Percentiles rank a stretch among this genome's conserved stretches.
Evolutionary conservation across 2,113 vertebrate genomes (phyloP).

Genomic region (Neodontobutis hainanensis): DNA sequence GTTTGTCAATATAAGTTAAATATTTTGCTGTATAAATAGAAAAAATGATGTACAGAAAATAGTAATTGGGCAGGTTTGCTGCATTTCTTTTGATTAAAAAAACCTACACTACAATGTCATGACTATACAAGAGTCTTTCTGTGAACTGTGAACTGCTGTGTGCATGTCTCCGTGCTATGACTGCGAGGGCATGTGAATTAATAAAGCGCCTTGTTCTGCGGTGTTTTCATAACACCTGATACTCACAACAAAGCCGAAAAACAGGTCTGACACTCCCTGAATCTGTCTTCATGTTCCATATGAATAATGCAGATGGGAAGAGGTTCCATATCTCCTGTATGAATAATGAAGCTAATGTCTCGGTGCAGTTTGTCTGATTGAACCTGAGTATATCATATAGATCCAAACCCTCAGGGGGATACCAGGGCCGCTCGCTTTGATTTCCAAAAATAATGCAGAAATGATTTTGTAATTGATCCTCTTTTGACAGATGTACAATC

Average conservation of each 20-base stretch:
- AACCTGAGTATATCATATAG: conserved; percentile 39
- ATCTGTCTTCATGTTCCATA: conserved; percentile 45
- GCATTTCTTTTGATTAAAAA: not conserved
- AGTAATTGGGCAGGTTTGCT: not conserved
- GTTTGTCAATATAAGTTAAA: no score
- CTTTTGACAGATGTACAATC: conserved; percentile 58
- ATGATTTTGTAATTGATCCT: conserved; percentile 70
- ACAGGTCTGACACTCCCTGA: conserved; percentile 23
- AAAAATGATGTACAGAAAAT: no score
- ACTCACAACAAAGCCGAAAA: conserved; percentile 31
- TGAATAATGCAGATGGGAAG: conserved; percentile 62
- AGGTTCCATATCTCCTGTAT: conserved; percentile 19
- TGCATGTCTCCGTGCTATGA: conserved; percentile 10
- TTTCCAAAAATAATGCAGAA: conserved; percentile 57
- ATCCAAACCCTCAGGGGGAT: conserved; percentile 34
- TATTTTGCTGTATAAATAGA: no score
- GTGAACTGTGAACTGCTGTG: conserved; percentile 10
- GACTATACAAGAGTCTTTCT: not conserved
- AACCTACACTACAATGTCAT: conserved; percentile 1
- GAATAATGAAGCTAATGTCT: conserved; percentile 55
- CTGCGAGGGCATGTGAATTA: conserved; percentile 37
- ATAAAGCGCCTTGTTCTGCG: conserved; percentile 25
- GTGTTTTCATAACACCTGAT: conserved; percentile 35
- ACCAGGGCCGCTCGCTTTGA: conserved; percentile 39
- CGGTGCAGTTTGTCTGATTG: conserved; percentile 55